Evolutionary conservation across 2,888 invertebrate species (phyloP).

Genomic region (Euplexia lucipara): DNA sequence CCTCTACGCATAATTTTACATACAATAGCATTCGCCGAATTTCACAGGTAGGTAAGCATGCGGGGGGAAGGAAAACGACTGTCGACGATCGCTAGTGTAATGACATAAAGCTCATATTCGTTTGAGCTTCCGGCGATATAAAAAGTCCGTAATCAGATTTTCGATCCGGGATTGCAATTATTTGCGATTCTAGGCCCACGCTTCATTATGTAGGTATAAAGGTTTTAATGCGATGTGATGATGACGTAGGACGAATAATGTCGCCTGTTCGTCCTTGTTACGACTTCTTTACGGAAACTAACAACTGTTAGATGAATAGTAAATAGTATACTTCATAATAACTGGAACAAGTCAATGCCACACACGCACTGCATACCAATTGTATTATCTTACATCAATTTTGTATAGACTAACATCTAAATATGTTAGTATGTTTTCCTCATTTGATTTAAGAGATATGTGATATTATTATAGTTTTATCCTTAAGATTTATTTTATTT

Average conservation of each 20-base stretch:
- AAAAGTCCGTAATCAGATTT: not conserved
- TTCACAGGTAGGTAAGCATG: not conserved
- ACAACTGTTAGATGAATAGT: constrained; percentile 22
- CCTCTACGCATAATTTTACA: constrained; percentile 29
- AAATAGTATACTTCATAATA: constrained; percentile 35
- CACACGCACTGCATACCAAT: constrained; percentile 40
- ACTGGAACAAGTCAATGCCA: constrained; percentile 25
- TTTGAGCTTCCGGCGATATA: not conserved
- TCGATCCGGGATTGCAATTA: not conserved
- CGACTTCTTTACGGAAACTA: not conserved
- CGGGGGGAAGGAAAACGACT: not conserved
- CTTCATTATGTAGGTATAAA: constrained; percentile 3
- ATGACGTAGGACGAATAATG: not conserved
- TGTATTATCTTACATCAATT: constrained; percentile 30
- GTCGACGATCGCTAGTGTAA: not conserved
- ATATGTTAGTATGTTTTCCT: constrained; percentile 28
- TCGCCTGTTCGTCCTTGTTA: constrained; percentile 26
- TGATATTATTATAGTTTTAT: too few species aligned
- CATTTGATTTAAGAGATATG: too few species aligned
- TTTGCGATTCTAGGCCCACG: not conserved
- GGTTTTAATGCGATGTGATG: not conserved
- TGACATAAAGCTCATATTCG: constrained; percentile 13
- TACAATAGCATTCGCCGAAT: constrained; percentile 10
- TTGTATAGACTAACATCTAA: constrained; percentile 23
- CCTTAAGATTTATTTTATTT: too few species aligned